Evolutionary conservation across 2,888 invertebrate genomes (phyloP).

Genomic region (Polyommatus icarus): DNA sequence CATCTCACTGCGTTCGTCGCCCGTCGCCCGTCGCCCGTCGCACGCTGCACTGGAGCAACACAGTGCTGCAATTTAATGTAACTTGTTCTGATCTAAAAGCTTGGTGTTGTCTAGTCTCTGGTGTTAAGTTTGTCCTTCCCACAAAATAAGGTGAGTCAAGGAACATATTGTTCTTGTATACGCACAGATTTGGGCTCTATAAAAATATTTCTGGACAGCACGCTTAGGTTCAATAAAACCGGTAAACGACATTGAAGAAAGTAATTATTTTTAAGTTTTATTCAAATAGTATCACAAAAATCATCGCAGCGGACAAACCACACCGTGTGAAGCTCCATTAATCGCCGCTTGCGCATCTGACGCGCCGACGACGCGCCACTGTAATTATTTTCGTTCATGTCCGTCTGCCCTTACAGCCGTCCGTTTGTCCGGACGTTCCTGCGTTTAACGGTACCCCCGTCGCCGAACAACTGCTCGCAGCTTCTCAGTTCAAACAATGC

Average conservation of each 20-base stretch:
- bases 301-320: not conserved
- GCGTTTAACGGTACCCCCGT: slow-evolving; percentile 35
- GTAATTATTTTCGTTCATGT: slow-evolving; percentile 43
- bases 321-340: not conserved
- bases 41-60: not conserved
- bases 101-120: too few species aligned
- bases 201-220: too few species aligned
- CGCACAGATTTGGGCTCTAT: too few species aligned
- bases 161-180: too few species aligned
- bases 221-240: too few species aligned
- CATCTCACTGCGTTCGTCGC: slow-evolving; percentile 6
- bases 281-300: not conserved
- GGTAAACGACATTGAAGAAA: too few species aligned
- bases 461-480: slow-evolving; percentile 21
- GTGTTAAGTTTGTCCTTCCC: too few species aligned
- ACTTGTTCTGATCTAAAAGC: too few species aligned
- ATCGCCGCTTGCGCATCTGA: slow-evolving; percentile 38
- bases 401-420: slow-evolving; percentile 37
- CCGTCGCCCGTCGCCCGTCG: not conserved
- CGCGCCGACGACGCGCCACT: slow-evolving; percentile 38
- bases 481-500: slow-evolving; percentile 11
- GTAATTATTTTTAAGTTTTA: too few species aligned
- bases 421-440: slow-evolving; percentile 37
- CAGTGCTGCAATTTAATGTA: too few species aligned
- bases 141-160: too few species aligned